Base-by-base conservation (phyloP, 2,797 vertebrate species). In the Linurgus olivaceus region DNA sequence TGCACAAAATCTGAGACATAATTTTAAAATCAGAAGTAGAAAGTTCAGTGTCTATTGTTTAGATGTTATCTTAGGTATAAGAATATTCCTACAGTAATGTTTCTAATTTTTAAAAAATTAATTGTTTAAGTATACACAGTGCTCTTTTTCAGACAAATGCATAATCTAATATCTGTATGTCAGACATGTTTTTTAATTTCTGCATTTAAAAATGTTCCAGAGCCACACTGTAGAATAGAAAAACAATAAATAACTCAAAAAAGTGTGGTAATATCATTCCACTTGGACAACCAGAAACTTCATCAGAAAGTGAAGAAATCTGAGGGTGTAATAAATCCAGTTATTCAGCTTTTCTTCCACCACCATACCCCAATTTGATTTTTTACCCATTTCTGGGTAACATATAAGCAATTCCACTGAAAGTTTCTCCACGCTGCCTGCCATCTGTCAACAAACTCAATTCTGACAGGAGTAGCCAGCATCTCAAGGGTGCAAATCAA, bases 401-500 rank as follows among this genome's bases (percentile, higher is more conserved):
- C 51, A 35, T 88, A 55, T 71, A 97, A 94, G 92, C 76, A 96
- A 93, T 89, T 96, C 83, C 52, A 90, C 59, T 83, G 48, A 89
- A 97, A 96, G 48, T 96, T 97, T 97, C 93, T 95, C 91, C 80
- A 93, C 3, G 7, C 79, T 97, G 79, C 59, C 45, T 97, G 94
- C 95, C 94, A 94, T 96, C 94, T 97, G 96, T 95, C 91, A 97
- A 77, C 85, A 97, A 95, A 97, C 89, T 96, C 70, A 95, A 77
- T 96, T 94, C 90, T 97, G 96, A 94, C 93, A 97, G 93, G 81
- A 97, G 87, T 93, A 96, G 92, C 91, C 96, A 97, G 96, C 82
- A 96, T 97, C 95, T 97, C 91, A 97, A 87, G 94, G 72, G 91
- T 97, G 96, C 95, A 96, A 97, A 98, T 96, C 96, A 97, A 97